Evolutionary conservation across 1,140 invertebrate genomes (phyloP).

Genomic region (Contarinia nasturtii): DNA sequence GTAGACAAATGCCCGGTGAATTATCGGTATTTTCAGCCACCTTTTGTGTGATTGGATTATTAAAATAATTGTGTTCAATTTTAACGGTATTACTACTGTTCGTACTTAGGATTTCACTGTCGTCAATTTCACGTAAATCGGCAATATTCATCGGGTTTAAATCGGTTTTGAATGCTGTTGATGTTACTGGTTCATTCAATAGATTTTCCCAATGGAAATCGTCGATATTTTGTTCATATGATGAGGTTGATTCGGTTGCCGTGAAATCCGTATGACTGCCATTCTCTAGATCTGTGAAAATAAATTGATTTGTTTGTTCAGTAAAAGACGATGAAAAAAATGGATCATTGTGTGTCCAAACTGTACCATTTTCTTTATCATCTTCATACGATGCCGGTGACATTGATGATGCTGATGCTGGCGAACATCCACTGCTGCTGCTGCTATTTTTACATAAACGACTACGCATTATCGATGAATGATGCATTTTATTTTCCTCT

Average conservation of each 20-base stretch:
- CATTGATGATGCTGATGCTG: background rate
- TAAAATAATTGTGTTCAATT: constrained; percentile 11
- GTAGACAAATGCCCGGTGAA: constrained; percentile 27
- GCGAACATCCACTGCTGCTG: background rate
- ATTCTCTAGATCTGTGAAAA: constrained; percentile 11
- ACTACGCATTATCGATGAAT: background rate
- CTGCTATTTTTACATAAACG: background rate
- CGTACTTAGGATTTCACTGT: constrained; percentile 4
- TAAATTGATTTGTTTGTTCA: constrained; percentile 4
- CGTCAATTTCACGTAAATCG: constrained; percentile 3
- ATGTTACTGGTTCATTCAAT: constrained; percentile 6
- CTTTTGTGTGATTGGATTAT: constrained; percentile 4
- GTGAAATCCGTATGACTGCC: constrained; percentile 2
- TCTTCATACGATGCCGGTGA: background rate
- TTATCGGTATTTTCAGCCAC: constrained; percentile 7
- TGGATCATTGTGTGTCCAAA: constrained; percentile 5
- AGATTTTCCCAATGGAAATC: constrained; percentile 5
- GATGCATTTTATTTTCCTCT: background rate
- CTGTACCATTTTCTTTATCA: background rate
- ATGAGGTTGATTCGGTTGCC: background rate
- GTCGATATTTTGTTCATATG: background rate
- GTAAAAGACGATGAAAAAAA: constrained; percentile 8
- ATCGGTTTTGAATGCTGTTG: constrained; percentile 5
- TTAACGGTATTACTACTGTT: background rate
- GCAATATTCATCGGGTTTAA: constrained; percentile 4